Conservation (phyloP, 2,113 vertebrate species). For the Ageneiosus marmoratus region DNA sequence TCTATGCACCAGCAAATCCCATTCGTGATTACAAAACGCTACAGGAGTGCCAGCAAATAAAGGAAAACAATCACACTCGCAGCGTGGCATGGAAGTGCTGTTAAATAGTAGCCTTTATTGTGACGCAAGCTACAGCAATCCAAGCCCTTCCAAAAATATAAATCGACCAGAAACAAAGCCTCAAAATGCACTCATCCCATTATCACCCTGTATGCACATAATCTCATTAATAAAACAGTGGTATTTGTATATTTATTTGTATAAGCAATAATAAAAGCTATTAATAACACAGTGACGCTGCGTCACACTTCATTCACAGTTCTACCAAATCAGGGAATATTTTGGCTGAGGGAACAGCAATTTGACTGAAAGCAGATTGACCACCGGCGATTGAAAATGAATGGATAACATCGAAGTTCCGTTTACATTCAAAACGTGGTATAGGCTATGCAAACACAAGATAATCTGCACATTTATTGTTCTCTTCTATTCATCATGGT, state of each 20-base stretch:
- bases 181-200: neutral
- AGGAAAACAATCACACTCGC: neutral
- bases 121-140: neutral
- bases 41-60: neutral
- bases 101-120: neutral
- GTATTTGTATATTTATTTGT: neutral
- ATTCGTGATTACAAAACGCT: neutral
- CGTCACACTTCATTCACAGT: neutral
- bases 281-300: neutral
- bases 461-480: too few relatives aligned
- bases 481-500: neutral
- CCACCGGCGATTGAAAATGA: neutral
- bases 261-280: too few relatives aligned
- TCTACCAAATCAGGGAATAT: neutral
- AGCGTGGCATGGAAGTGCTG: neutral
- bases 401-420: neutral
- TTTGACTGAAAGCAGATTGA: neutral
- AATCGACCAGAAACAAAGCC: neutral
- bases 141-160: neutral
- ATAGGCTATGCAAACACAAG: neutral
- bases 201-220: neutral
- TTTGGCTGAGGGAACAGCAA: neutral
- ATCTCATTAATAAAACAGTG: neutral
- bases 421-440: neutral
- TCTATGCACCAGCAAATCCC: constrained; percentile 12